phyloP scores from a whole-genome alignment of 2,797 vertebrate genomes.

The Brachyalestes nurse region DNA sequence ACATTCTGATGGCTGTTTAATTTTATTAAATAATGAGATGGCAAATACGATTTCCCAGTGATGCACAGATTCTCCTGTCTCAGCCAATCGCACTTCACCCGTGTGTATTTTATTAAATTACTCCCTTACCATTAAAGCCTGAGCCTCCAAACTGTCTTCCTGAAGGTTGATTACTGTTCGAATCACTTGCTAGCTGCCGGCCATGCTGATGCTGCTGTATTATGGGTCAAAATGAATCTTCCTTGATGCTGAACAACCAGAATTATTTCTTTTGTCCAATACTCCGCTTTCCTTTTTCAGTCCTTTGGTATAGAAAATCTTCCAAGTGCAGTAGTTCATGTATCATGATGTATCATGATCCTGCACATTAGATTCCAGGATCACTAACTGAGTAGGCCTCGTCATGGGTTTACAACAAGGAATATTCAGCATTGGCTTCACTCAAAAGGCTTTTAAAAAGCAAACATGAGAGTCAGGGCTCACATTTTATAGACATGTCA shows the following conservation, averaged over 20 bases:
- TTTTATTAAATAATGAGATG: neutral
- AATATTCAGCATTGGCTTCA: neutral
- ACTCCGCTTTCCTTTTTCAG: neutral
- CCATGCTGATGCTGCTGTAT: slow-evolving; percentile 85
- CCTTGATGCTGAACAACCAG: slow-evolving; percentile 81
- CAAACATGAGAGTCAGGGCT: neutral
- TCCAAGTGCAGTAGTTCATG: neutral
- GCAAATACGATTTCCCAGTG: neutral
- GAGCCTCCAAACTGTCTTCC: slow-evolving; percentile 89
- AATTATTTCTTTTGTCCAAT: slow-evolving; percentile 61
- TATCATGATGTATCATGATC: no score
- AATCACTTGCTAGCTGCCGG: slow-evolving; percentile 88
- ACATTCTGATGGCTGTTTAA: neutral
- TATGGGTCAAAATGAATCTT: slow-evolving; percentile 84
- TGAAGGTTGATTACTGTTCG: slow-evolving; percentile 90
- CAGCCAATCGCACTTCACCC: slow-evolving; percentile 83
- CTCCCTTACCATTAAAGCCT: slow-evolving; percentile 82
- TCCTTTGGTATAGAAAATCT: neutral
- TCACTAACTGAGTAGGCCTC: neutral
- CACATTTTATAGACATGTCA: neutral
- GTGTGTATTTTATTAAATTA: slow-evolving; percentile 82
- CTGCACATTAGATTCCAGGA: neutral
- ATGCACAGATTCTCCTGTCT: slow-evolving; percentile 58
- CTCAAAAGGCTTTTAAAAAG: neutral
- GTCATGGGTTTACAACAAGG: neutral